Evolutionary conservation across 2,888 invertebrate species (phyloP).

Genomic region (Agrochola macilenta): DNA sequence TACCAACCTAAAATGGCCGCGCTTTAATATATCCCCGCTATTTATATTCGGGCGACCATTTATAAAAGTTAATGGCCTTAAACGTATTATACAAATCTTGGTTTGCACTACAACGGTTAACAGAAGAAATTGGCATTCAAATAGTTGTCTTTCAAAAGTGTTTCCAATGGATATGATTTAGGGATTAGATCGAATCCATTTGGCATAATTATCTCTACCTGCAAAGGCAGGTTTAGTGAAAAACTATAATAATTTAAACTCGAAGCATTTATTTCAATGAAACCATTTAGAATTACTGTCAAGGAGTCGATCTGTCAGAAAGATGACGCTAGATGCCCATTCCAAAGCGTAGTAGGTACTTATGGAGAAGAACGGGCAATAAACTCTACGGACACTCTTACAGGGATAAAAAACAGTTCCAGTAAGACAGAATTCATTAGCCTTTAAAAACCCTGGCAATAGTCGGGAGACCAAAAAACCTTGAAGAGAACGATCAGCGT

Average conservation of each 20-base stretch:
- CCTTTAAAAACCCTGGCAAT: background rate
- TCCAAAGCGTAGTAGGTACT: too few species aligned
- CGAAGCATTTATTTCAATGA: too few species aligned
- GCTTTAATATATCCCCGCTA: constrained; percentile 23
- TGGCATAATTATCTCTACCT: background rate
- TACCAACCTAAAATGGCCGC: constrained; percentile 18
- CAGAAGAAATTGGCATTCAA: background rate
- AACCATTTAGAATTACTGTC: too few species aligned
- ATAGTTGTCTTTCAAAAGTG: background rate
- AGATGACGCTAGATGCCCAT: too few species aligned
- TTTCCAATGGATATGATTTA: background rate
- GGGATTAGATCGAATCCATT: background rate
- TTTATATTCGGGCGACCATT: constrained; percentile 32
- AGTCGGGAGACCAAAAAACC: background rate
- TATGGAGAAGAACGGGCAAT: too few species aligned
- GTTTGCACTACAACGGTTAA: background rate
- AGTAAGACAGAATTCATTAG: background rate
- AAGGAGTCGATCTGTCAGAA: too few species aligned
- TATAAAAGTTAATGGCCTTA: constrained; percentile 23
- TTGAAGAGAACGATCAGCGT: background rate
- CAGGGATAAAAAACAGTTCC: too few species aligned
- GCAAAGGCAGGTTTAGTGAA: background rate
- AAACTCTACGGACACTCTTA: too few species aligned
- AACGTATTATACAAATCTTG: constrained; percentile 10
- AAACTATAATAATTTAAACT: background rate